Base-by-base conservation (phyloP, 1,140 invertebrate genomes). In the Hyphantria cunea region DNA sequence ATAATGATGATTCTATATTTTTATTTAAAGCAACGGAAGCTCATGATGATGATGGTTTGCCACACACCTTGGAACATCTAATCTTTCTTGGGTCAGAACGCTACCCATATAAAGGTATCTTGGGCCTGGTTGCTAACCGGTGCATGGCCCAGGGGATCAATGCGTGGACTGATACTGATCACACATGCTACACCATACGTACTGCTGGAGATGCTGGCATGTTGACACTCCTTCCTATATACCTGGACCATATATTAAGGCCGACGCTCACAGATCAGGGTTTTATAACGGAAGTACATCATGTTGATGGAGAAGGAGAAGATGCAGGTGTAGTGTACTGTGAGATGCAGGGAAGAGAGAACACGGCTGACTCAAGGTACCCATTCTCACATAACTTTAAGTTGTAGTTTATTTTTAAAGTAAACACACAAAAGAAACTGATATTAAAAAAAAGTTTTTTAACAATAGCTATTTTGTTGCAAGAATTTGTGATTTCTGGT, bases 291-390 rank as follows among this genome's bases (percentile, higher is more conserved):
- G 97, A 99, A 92, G 96, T 99, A 0, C 96, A 99, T 89, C 97
- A 98, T 83, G 93, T 98, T 48, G 97, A 95, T 80, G 95, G 94
- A 3, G 93, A 96, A 65, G 98, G 97, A 3, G 94, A 97, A 72
- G 95, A 99, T 93, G 96, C 95, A 33, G 98, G 98, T 33, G 96
- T 98, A 31, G 97, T 98, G 0, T 99, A 98, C 82, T 97, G 96
- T 87, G 97, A 99, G 92, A 98, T 98, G 96, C 97, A 98, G 82
- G 95, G 95, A 14, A 75, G 92, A 17, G 96, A 98, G 87, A 97
- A 97, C 82, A 93, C 92, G 41, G 96, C 95, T n/a, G 95, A 96
- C 81, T 94, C 93, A 66, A 87, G 87, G 90, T 91, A 48, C 5
- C n/a, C 2, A 25, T 25, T 25, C 17, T 25, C 17, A 25, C 17